Evolutionary conservation across 2,888 invertebrate species (phyloP).

Genomic region (Lutraria lutraria): DNA sequence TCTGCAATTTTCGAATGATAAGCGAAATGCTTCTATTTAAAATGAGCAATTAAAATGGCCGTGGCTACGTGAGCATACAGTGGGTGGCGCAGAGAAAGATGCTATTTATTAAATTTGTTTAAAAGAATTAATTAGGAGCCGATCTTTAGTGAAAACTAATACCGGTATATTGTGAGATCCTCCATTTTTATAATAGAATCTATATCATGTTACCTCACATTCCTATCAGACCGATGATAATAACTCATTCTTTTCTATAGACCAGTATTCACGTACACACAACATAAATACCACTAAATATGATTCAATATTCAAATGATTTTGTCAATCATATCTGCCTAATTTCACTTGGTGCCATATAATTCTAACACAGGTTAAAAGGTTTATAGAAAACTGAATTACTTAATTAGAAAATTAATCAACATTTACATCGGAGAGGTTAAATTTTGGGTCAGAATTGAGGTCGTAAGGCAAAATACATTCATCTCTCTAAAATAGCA

Average conservation of each 20-base stretch:
- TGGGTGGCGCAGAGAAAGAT: not conserved
- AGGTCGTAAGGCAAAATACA: not conserved
- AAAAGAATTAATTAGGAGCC: not conserved
- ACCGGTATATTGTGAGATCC: not conserved
- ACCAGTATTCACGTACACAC: not conserved
- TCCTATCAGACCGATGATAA: not conserved
- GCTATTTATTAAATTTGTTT: not conserved
- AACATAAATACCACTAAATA: not conserved
- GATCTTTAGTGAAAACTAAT: slow-evolving; percentile 3
- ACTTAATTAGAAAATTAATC: slow-evolving; percentile 16
- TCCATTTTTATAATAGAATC: not conserved
- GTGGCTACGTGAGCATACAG: not conserved
- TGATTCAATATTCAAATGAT: not conserved
- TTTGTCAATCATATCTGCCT: not conserved
- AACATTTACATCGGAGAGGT: not conserved
- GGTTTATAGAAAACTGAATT: not conserved
- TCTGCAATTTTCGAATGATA: not conserved
- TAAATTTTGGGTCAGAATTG: not conserved
- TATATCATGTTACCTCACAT: not conserved
- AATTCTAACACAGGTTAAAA: not conserved
- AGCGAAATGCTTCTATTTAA: not conserved
- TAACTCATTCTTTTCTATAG: not conserved
- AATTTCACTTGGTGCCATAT: not conserved
- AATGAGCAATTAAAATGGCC: not conserved
- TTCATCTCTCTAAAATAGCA: not conserved